phyloP scores from a whole-genome alignment of 2,797 vertebrate species.

The Linurgus olivaceus region DNA sequence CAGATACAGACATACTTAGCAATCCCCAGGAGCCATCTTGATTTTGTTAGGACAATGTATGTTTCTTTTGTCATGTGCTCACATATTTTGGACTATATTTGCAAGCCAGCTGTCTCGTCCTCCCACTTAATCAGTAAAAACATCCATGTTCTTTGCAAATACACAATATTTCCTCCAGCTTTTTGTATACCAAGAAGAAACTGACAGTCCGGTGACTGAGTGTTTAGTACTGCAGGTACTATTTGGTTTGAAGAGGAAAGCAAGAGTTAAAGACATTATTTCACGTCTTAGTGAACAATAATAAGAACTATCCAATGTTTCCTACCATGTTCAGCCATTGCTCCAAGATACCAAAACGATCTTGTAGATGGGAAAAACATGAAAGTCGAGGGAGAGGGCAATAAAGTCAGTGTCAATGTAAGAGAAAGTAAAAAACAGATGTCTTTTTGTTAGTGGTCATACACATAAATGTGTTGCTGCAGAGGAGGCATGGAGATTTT shows the following conservation, averaged over 20 bases:
- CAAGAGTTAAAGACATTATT: neutral
- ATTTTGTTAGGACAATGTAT: neutral
- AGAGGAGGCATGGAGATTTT: neutral
- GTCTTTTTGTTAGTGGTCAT: neutral
- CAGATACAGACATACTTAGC: neutral
- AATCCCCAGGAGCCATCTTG: neutral
- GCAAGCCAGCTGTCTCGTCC: neutral
- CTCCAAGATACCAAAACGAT: neutral
- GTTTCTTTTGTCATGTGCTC: neutral
- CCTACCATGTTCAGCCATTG: neutral
- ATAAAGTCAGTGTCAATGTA: neutral
- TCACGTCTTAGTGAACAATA: neutral
- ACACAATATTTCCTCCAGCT: neutral
- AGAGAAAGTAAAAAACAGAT: neutral
- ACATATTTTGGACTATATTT: neutral
- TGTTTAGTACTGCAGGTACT: neutral
- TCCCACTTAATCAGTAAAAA: neutral
- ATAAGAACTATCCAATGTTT: neutral
- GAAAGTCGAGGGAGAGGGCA: neutral
- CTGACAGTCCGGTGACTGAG: neutral
- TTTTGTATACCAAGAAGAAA: neutral
- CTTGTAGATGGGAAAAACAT: neutral
- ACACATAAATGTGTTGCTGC: fast-evolving
- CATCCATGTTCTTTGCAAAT: neutral
- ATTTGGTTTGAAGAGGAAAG: neutral